These are phyloP conservation scores for Genyomyrus donnyi DNA, from an alignment of 2,113 vertebrate genomes.

Conservation along the genomic window DNA sequence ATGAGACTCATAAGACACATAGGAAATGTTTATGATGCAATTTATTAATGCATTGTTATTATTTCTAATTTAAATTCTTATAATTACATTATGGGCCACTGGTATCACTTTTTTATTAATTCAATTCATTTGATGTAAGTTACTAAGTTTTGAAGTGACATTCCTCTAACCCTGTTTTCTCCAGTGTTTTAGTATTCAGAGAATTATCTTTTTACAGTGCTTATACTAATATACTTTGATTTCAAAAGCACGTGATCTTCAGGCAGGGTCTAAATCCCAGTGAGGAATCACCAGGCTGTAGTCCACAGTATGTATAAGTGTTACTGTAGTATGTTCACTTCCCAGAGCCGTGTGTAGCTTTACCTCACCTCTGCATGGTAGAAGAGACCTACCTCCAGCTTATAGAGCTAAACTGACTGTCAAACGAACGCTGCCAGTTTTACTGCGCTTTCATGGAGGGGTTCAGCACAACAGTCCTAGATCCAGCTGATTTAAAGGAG, in stretches of 20 bases:
- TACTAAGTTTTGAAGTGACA: no score
- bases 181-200: background rate
- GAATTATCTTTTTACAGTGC: background rate
- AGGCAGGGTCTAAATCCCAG: background rate
- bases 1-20: no score
- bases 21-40: no score
- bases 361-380: background rate
- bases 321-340: background rate
- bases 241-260: background rate
- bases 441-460: background rate
- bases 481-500: background rate
- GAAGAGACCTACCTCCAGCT: background rate
- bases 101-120: no score
- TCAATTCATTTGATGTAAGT: no score
- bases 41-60: no score
- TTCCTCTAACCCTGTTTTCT: no score
- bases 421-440: background rate
- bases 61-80: no score
- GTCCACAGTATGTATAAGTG: background rate
- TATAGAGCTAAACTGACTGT: background rate
- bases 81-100: no score
- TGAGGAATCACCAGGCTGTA: background rate
- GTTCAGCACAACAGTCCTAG: background rate
- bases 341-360: background rate
- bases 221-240: background rate